Conservation (phyloP, 2,888 invertebrate genomes). For the Anoplius nigerrimus region DNA sequence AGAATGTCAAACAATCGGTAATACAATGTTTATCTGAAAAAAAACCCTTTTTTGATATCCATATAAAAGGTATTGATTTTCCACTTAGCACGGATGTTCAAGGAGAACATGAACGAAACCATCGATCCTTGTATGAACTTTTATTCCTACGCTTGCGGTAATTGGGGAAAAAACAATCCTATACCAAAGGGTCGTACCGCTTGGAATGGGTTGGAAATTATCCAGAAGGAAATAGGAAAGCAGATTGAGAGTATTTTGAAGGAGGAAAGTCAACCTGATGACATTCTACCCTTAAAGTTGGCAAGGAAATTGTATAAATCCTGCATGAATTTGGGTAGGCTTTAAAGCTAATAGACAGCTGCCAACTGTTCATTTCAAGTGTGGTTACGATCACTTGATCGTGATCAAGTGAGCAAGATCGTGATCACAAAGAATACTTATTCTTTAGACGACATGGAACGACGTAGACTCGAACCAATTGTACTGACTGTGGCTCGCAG, state of each 20-base stretch:
- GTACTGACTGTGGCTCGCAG: slow-evolving; percentile 43
- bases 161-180: slow-evolving; percentile 43
- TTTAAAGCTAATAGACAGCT: too few relatives aligned
- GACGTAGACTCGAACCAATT: slow-evolving; percentile 42
- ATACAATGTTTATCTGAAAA: neutral
- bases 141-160: slow-evolving; percentile 56
- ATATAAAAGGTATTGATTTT: neutral
- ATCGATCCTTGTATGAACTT: slow-evolving; percentile 58
- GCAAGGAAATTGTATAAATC: slow-evolving; percentile 54
- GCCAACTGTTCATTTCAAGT: too few relatives aligned
- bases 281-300: slow-evolving; percentile 48
- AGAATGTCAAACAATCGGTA: slow-evolving; percentile 7
- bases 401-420: too few relatives aligned
- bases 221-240: neutral
- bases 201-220: slow-evolving; percentile 40
- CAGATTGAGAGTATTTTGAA: neutral
- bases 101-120: slow-evolving; percentile 44
- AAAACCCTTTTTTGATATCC: neutral
- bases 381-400: too few relatives aligned
- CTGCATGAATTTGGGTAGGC: slow-evolving; percentile 48
- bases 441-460: slow-evolving; percentile 34
- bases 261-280: slow-evolving; percentile 19
- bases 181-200: slow-evolving; percentile 37
- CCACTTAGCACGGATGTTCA: slow-evolving; percentile 33
- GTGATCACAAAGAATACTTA: neutral